Evolutionary conservation across 2,888 invertebrate genomes (phyloP), one percentile per base, ranked within the genome.

Genomic region (Temnothorax rugatulus): DNA sequence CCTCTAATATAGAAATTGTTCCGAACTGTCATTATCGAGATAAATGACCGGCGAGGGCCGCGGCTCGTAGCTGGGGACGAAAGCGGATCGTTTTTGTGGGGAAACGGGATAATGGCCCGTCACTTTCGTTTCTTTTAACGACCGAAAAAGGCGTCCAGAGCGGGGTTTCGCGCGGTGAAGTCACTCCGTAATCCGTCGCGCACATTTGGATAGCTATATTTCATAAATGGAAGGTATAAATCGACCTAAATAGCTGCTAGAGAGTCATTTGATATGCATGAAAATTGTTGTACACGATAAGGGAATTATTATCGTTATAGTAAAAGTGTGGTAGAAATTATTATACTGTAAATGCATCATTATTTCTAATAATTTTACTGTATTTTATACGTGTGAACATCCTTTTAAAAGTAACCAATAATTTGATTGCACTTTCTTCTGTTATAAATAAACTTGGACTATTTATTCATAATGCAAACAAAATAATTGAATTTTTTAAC

Each of bases 21-120:
- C 74, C 69, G 59, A 69, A 54, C 82, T 63, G 63, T 85, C 75
- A 79, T 87, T 74, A 75, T 81, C 84, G 87, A 87, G 87, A 87
- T 85, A 87, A 88, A 82, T 66, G 82, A 61, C 75, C 18, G 41
- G 25, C 59, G 52, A 29, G 25, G 47, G 25, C 71, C 76, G 63
- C 61, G 38, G 50, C 68, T 50, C 44, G 61, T 69, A 8, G 21
- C 38, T 21, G 64, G 54, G 68, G 68, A 82, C 69, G 81, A 61
- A 83, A 82, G 73, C 63, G 76, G 77, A 73, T 73, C 82, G 85
- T 85, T 83, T 87, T 87, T 87, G 73, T 69, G 41, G 63, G 50
- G 57, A 68, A 82, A 83, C 77, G 86, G 69, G 59, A 66, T 86
- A 86, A 86, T 84, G 83, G 71, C 76, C 50, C 73, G 76, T 63